These are phyloP conservation scores for Chauna torquata DNA, from an alignment of 2,113 vertebrate genomes.

Conservation along the genomic window DNA sequence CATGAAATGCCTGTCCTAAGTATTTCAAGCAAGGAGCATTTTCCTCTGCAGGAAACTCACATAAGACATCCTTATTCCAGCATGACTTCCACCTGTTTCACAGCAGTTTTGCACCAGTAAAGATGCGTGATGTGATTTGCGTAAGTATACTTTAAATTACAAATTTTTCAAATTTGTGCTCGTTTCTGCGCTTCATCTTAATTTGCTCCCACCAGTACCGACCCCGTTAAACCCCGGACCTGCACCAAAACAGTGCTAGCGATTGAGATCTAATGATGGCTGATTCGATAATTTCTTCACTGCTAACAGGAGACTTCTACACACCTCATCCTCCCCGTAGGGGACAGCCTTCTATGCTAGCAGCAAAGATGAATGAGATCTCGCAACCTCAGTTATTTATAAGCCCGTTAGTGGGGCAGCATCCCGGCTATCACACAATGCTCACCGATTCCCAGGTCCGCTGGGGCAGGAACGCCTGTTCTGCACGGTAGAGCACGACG, in stretches of 20 bases:
- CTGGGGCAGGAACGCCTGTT: neutral
- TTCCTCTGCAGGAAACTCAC: too few species aligned
- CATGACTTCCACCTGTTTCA: neutral
- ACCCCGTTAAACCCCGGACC: neutral
- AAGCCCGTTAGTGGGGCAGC: neutral
- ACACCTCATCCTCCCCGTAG: neutral
- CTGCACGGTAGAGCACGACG: neutral
- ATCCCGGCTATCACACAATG: neutral
- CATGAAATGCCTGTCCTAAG: neutral
- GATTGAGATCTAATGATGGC: neutral
- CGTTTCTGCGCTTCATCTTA: neutral
- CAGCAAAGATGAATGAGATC: neutral
- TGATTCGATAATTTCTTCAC: neutral
- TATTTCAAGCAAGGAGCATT: neutral
- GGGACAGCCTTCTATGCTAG: neutral
- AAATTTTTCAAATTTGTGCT: too few species aligned
- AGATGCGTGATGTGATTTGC: neutral
- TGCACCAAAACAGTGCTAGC: neutral
- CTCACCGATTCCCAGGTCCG: neutral
- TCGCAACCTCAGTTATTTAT: neutral
- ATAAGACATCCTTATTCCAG: neutral
- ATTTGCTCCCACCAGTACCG: neutral
- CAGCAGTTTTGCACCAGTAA: too few species aligned
- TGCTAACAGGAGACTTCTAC: neutral
- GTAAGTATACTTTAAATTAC: too few species aligned